Conservation (phyloP, 2,113 vertebrate genomes). For the Drymodes brunneopygia region DNA sequence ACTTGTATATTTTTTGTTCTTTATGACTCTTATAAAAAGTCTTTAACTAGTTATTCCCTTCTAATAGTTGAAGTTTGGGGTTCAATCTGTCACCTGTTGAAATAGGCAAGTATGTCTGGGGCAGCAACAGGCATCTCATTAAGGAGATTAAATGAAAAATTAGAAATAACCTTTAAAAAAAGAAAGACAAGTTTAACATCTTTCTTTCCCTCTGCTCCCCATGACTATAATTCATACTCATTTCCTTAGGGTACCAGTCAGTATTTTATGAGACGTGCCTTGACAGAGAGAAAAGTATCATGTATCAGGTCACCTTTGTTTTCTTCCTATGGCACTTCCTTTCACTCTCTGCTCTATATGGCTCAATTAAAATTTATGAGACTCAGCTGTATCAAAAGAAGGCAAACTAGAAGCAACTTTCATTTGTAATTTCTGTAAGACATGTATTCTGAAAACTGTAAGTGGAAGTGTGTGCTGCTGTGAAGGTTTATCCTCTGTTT, state of each 20-base stretch:
- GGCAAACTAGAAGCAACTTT: background rate
- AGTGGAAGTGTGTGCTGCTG: background rate
- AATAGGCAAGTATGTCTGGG: background rate
- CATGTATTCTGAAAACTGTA: background rate
- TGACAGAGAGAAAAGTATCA: background rate
- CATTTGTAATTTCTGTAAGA: background rate
- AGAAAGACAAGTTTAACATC: conserved; percentile 28
- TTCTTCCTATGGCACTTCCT: background rate
- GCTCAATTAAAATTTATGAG: background rate
- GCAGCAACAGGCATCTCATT: background rate
- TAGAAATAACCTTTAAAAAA: conserved; percentile 56
- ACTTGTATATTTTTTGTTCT: background rate
- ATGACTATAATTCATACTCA: background rate
- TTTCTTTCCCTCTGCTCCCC: conserved; percentile 15
- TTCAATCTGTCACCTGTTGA: background rate
- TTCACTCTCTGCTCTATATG: background rate
- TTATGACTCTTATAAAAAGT: background rate
- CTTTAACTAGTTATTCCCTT: background rate
- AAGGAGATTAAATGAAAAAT: conserved; percentile 38
- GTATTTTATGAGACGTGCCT: background rate
- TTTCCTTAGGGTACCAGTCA: background rate
- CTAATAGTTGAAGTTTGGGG: background rate
- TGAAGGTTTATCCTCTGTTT: background rate
- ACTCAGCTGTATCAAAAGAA: background rate
- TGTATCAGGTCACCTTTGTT: background rate